These are phyloP conservation scores for Steinernema feltiae DNA, from an alignment of 1,140 invertebrate genomes.

Conservation along the genomic window DNA sequence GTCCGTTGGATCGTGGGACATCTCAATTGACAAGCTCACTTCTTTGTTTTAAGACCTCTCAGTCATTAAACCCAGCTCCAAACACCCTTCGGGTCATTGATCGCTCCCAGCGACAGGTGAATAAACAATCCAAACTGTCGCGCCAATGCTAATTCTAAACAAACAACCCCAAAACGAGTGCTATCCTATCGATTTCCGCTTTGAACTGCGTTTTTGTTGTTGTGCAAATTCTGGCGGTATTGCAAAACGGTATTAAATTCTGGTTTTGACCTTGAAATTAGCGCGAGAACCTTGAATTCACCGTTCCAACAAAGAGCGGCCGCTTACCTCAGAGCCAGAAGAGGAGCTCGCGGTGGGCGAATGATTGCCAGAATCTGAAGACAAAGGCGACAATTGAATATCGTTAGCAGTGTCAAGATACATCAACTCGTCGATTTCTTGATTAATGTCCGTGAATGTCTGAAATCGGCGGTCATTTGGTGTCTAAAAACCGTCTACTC, in stretches of 20 bases:
- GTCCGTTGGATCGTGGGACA: too few species aligned
- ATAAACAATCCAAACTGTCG: neutral
- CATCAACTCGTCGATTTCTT: constrained; percentile 2
- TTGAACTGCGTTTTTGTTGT: neutral
- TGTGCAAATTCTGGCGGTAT: neutral
- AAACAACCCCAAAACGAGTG: neutral
- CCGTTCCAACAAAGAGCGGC: neutral
- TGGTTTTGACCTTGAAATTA: neutral
- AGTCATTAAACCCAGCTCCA: neutral
- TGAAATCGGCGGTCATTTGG: neutral
- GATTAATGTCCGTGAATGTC: neutral
- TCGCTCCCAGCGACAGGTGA: neutral
- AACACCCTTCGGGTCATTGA: neutral
- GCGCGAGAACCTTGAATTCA: neutral
- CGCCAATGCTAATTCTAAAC: neutral
- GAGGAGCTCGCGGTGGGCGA: neutral
- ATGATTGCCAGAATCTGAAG: constrained; percentile 2
- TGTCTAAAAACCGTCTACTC: neutral
- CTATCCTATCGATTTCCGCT: neutral
- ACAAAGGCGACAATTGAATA: constrained; percentile 11
- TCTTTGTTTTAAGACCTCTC: too few species aligned
- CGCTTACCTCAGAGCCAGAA: neutral
- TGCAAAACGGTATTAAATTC: neutral
- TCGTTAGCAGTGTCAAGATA: neutral
- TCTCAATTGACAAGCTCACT: too few species aligned